Conservation (phyloP, 1,140 invertebrate species). For the Andricus grossulariae region DNA sequence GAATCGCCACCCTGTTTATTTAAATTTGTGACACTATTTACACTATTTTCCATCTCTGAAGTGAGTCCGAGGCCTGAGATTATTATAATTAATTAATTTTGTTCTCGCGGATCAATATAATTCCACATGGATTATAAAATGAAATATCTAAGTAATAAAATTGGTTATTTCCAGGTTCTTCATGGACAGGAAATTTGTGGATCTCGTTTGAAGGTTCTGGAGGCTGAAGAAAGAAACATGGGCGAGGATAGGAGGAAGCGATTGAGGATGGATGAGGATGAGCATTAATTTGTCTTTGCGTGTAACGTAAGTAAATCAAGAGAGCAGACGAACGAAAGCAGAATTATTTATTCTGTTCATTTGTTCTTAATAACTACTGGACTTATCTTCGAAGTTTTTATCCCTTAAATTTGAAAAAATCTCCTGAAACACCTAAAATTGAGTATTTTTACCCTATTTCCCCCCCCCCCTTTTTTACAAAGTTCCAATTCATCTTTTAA, state of each 20-base stretch:
- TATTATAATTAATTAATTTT: too few species aligned
- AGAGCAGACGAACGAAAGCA: conserved; percentile 34
- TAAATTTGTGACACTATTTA: too few species aligned
- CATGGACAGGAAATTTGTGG: conserved; percentile 91
- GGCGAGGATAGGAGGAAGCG: conserved; percentile 77
- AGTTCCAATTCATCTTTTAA: too few species aligned
- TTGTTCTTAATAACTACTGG: conserved; percentile 32
- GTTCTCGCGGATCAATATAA: too few species aligned
- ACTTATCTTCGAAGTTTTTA: conserved; percentile 43
- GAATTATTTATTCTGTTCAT: not conserved
- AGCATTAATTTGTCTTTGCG: conserved; percentile 64
- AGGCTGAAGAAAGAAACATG: conserved; percentile 87
- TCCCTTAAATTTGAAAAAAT: too few species aligned
- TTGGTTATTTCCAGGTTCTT: conserved; percentile 74
- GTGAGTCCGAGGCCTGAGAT: too few species aligned
- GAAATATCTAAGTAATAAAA: not conserved
- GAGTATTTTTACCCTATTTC: too few species aligned
- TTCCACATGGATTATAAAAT: too few species aligned
- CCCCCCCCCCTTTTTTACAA: too few species aligned
- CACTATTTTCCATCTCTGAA: too few species aligned
- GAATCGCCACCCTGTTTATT: too few species aligned
- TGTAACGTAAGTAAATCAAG: conserved; percentile 71
- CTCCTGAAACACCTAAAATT: too few species aligned
- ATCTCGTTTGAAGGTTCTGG: conserved; percentile 89
- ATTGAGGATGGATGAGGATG: conserved; percentile 75